These are phyloP conservation scores for Ranitomeya imitator DNA, from an alignment of 2,113 vertebrate genomes.

Conservation along the genomic window DNA sequence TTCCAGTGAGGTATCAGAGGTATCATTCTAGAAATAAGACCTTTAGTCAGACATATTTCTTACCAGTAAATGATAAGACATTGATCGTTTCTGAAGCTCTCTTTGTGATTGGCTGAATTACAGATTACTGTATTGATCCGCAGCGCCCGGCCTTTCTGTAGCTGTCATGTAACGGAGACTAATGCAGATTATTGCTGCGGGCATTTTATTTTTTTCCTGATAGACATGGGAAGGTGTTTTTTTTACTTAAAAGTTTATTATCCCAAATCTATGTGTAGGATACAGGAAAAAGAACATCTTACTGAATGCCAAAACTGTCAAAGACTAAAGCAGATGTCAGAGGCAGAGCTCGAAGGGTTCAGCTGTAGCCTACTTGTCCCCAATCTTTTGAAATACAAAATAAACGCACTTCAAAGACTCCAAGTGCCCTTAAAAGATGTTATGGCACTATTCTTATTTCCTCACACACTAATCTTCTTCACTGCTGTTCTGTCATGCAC, in stretches of 20 bases:
- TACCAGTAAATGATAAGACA: constrained; percentile 53
- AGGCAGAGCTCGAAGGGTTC: neutral
- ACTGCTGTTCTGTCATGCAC: too few species aligned
- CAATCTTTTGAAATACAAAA: too few species aligned
- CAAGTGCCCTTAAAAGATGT: too few species aligned
- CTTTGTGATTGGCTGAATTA: constrained; percentile 50
- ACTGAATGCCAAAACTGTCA: neutral
- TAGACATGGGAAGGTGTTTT: constrained; percentile 22
- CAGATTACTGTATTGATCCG: constrained; percentile 54
- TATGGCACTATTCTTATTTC: too few species aligned
- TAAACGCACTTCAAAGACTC: too few species aligned
- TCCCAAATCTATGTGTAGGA: neutral
- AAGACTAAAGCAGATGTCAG: neutral
- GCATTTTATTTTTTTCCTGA: constrained; percentile 24
- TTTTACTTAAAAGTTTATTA: constrained; percentile 20
- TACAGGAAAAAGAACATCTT: neutral
- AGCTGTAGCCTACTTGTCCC: neutral
- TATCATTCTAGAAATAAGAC: constrained; percentile 46
- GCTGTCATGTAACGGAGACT: constrained; percentile 41
- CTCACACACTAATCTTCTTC: too few species aligned
- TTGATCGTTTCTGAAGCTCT: constrained; percentile 43
- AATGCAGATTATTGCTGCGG: constrained; percentile 36
- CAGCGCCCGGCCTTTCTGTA: constrained; percentile 25
- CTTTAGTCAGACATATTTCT: constrained; percentile 49
- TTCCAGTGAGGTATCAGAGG: constrained; percentile 19